Evolutionary conservation across 2,888 invertebrate genomes (phyloP).

Genomic region (Myathropa florea): DNA sequence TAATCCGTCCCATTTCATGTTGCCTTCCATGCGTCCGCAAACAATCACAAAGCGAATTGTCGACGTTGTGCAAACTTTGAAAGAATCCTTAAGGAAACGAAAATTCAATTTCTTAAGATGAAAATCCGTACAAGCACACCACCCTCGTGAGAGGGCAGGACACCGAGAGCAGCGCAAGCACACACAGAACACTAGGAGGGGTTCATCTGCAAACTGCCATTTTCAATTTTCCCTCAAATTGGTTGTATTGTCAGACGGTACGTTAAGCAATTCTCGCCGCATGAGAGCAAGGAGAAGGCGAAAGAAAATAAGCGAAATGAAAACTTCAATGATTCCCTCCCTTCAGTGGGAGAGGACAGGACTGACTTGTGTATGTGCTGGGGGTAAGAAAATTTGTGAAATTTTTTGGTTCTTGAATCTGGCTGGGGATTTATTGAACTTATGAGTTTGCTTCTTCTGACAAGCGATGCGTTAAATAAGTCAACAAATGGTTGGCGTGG

Average conservation of each 20-base stretch:
- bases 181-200: neutral
- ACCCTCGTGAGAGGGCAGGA: neutral
- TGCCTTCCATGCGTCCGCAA: neutral
- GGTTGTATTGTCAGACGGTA: constrained; percentile 74
- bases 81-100: constrained; percentile 56
- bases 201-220: constrained; percentile 66
- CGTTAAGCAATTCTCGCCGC: constrained; percentile 72
- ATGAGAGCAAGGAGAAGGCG: constrained; percentile 43
- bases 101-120: constrained; percentile 65
- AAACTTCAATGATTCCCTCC: constrained; percentile 53
- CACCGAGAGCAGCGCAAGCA: neutral
- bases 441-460: neutral
- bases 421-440: neutral
- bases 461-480: neutral
- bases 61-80: constrained; percentile 52
- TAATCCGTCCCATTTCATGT: neutral
- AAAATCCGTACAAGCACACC: constrained; percentile 18
- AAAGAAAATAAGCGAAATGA: constrained; percentile 67
- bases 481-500: neutral
- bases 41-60: constrained; percentile 60
- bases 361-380: neutral
- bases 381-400: neutral
- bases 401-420: neutral
- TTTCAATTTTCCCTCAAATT: constrained; percentile 74
- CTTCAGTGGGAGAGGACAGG: neutral